Evolutionary conservation across 2,797 vertebrate genomes (phyloP), one percentile per base, ranked within the genome.

Genomic region (Trachops cirrhosus): DNA sequence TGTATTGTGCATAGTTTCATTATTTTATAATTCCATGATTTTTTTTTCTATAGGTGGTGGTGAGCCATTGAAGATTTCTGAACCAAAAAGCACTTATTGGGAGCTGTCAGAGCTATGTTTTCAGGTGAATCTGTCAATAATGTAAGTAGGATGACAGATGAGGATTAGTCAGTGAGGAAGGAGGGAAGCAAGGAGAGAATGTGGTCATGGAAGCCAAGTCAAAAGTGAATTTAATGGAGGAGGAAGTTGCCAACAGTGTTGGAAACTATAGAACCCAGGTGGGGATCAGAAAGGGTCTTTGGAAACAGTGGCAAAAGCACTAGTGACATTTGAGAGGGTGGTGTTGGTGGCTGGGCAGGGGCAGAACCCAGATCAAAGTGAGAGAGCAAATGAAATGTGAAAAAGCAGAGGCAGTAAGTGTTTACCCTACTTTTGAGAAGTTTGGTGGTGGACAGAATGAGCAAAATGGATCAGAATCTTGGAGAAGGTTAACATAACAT

Each of bases 171-270:
- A 92, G 82, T 41, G 67, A 54, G 37, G 67, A 50, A 54, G 57
- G 88, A 93, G 54, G 83, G 86, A 44, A 54, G 10, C 0, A 1
- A n/a, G 73, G 59, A 84, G 70, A 71, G 29, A 73, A 32, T 73
- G 91, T 91, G 94, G 93, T 93, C 93, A 90, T 90, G 93, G 93
- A 78, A 95, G 97, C 92, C 77, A 89, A 86, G 59, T 1, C 68
- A 93, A 44, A 37, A 91, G 82, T 73, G 73, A 24, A 59, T 70
- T 77, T 68, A 80, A 78, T 10, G 67, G 87, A 82, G 75, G 88
- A 93, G 73, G 87, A 79, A n/a, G 82, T 39, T 80, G 52, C 74
- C 64, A 44, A 50, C 16, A 44, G 70, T 46, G 9, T 67, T 52
- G 57, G 57, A 57, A 16, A 29, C 86, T 50, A 50, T 10, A 44